These are phyloP conservation scores for Catharus bicknelli DNA, from an alignment of 2,113 vertebrate species.

Conservation along the genomic window DNA sequence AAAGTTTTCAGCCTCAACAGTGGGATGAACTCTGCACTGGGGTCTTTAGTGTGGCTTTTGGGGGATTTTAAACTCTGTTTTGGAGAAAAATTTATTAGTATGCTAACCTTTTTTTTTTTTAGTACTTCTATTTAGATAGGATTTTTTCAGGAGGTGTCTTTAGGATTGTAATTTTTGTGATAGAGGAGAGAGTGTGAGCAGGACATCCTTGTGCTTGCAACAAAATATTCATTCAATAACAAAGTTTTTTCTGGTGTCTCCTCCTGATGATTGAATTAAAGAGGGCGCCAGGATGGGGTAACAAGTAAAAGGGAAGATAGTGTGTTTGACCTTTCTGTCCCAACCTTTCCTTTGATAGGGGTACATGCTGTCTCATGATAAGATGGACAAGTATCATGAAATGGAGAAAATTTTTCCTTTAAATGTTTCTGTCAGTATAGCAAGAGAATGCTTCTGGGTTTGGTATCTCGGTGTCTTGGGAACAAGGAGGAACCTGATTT, in stretches of 20 bases:
- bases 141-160: neutral
- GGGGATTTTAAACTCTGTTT: neutral
- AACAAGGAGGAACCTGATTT: conserved; percentile 37
- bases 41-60: neutral
- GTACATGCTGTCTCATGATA: neutral
- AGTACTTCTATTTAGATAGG: neutral
- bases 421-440: neutral
- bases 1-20: neutral
- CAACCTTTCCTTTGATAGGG: neutral
- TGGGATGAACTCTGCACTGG: neutral
- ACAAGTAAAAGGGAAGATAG: neutral
- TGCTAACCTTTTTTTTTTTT: neutral
- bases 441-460: neutral
- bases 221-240: neutral
- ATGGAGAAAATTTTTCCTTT: neutral
- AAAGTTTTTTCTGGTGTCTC: conserved; percentile 1
- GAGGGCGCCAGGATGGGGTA: neutral
- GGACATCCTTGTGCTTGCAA: neutral
- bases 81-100: neutral
- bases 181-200: neutral
- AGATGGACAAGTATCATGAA: neutral
- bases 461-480: neutral
- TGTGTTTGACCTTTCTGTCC: neutral
- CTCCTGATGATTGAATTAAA: neutral
- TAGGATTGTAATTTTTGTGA: neutral